A percentile compares a stretch with the other conserved stretches of the same genome.
Evolutionary conservation across 1,140 invertebrate species (phyloP).

Genomic region (Lutraria rhynchaena): DNA sequence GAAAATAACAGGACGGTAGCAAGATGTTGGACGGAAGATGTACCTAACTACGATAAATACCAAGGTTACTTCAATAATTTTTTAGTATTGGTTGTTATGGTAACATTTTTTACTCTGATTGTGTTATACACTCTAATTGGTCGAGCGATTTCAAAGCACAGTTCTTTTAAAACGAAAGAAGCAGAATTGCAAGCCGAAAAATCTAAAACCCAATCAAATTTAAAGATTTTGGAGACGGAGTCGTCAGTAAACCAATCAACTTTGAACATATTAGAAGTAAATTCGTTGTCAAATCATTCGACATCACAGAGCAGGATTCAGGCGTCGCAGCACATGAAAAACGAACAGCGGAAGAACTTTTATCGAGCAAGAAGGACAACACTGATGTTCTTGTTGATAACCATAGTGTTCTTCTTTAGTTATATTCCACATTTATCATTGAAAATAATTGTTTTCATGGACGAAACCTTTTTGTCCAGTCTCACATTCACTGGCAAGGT

Average conservation of each 20-base stretch:
- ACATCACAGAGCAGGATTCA: no score
- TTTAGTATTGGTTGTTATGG: conserved; percentile 50
- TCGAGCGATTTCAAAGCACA: conserved; percentile 60
- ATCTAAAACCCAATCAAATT: no score
- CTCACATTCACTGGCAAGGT: conserved; percentile 43
- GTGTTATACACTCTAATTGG: conserved; percentile 65
- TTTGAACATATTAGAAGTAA: no score
- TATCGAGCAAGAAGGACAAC: conserved; percentile 59
- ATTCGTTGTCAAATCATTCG: no score
- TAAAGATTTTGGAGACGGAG: no score
- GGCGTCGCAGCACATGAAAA: background rate
- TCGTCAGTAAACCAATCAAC: no score
- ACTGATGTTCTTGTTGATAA: conserved; percentile 69
- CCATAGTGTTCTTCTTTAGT: conserved; percentile 68
- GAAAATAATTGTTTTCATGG: conserved; percentile 60
- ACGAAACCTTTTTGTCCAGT: conserved; percentile 55
- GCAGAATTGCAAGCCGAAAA: no score
- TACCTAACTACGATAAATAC: background rate
- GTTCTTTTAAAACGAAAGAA: background rate
- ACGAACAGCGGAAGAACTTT: conserved; percentile 6
- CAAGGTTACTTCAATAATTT: conserved; percentile 49
- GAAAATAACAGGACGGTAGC: conserved; percentile 14
- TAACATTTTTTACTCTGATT: conserved; percentile 59
- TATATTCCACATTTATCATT: conserved; percentile 69
- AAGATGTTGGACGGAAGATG: conserved; percentile 57